phyloP scores from a whole-genome alignment of 2,888 invertebrate species.

The Mimumesa dahlbomi region DNA sequence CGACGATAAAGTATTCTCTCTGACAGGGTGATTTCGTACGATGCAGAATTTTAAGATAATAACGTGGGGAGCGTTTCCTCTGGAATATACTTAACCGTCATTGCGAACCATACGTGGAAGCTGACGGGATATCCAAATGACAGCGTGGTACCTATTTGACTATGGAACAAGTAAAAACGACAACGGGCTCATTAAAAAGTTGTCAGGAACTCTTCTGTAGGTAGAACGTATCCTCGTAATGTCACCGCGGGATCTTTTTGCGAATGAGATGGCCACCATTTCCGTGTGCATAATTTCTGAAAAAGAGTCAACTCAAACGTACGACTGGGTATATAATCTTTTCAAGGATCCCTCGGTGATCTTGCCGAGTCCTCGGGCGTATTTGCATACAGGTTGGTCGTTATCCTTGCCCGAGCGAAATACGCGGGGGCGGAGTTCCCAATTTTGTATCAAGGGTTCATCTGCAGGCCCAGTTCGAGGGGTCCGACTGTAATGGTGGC shows the following conservation, averaged over 20 bases:
- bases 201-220: conserved; percentile 52
- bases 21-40: neutral
- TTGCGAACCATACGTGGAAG: conserved; percentile 4
- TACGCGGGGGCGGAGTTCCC: conserved; percentile 61
- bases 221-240: conserved; percentile 19
- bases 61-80: neutral
- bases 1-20: conserved; percentile 28
- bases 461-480: conserved; percentile 21
- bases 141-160: conserved; percentile 7
- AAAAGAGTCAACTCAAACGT: conserved; percentile 25
- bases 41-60: conserved; percentile 8
- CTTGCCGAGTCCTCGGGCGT: conserved; percentile 23
- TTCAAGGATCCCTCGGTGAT: conserved; percentile 36
- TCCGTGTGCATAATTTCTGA: conserved; percentile 40
- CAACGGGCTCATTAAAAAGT: conserved; percentile 49
- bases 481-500: conserved; percentile 46
- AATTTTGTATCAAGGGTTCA: conserved; percentile 55
- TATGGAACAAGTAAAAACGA: conserved; percentile 21
- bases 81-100: neutral
- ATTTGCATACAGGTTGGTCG: conserved; percentile 62
- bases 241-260: conserved; percentile 44
- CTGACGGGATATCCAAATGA: conserved; percentile 4
- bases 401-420: conserved; percentile 41
- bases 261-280: neutral
- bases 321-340: conserved; percentile 49